Base-by-base conservation (phyloP, 2,888 invertebrate genomes). In the Sarcophaga subvicina region DNA sequence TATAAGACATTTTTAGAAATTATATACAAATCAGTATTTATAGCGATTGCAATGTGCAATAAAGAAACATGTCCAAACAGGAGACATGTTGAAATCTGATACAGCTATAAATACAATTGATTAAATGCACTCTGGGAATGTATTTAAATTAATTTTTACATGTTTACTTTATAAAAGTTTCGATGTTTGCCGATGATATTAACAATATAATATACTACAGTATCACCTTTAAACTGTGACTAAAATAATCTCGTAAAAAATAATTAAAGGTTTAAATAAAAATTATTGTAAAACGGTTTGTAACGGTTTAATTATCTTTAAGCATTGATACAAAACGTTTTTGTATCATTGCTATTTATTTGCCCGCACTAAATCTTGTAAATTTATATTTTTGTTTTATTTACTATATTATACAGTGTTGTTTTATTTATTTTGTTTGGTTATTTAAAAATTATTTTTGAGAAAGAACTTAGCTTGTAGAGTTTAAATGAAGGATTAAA, bases 381-480 rank as follows among this genome's bases (percentile, higher is more conserved):
- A 60, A 67, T 77, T 80, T 81, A 62, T 72, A 14, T 59, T 20
- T 77, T 81, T 71, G 6, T 47, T 60, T 80, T 79, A 71, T 80
- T 75, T 66, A 70, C 71, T 88, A 83, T 87, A 89, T 84, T 88
- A 83, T 89, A 90, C 90, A 91, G 90, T 70, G 90, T 92, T 89
- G 89, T 90, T 54, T 54, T 54, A 54, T 54, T 54, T 54, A 54
- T 54, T 54, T 54, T 88, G 89, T 89, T 82, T 89, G 88, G 88
- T 86, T 88, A 49, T 71, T 84, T 76, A 90, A 89, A 89, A 87
- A 89, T 62, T 66, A 76, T 76, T 54, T 14, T 20, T 64, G 47
- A 60, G 62, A 73, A 78, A 45, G 76, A 80, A 80, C 75, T 91
- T 91, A 88, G 80, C 91, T 89, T 90, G 90, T 83, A 90, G 88